A percentile compares a stretch with the other conserved stretches of the same genome.
Evolutionary conservation across 2,113 vertebrate genomes (phyloP).

Genomic region (Xenopus laevis): DNA sequence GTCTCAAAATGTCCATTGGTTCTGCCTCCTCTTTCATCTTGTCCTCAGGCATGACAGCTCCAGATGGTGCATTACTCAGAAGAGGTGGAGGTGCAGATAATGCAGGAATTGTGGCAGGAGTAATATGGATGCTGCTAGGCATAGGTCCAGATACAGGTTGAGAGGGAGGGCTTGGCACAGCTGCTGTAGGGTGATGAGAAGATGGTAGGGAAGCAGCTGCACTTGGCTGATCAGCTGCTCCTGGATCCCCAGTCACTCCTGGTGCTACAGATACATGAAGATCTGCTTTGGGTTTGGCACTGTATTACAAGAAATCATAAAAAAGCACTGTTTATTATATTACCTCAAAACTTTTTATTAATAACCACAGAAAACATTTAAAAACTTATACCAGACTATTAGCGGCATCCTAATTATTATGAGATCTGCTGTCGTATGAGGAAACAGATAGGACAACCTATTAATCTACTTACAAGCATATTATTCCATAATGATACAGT

Average conservation of each 20-base stretch:
- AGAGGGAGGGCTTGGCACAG: slow-evolving; percentile 78
- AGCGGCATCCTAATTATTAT: no score
- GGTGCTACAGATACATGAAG: slow-evolving; percentile 86
- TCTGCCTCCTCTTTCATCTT: slow-evolving; percentile 93
- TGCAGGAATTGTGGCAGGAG: slow-evolving; percentile 76
- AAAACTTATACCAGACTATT: no score
- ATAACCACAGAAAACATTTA: no score
- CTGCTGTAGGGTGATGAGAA: slow-evolving; percentile 79
- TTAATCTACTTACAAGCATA: no score
- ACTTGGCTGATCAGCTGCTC: slow-evolving; percentile 79
- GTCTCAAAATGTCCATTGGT: slow-evolving; percentile 76
- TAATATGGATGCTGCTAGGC: slow-evolving; percentile 70
- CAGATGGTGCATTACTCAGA: slow-evolving; percentile 73
- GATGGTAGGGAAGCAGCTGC: slow-evolving; percentile 65
- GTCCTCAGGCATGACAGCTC: slow-evolving; percentile 75
- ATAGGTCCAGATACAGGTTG: slow-evolving; percentile 78
- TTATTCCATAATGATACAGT: no score
- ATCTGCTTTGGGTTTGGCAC: slow-evolving; percentile 89
- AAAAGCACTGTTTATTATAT: neutral
- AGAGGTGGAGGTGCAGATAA: slow-evolving; percentile 78
- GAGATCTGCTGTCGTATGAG: no score
- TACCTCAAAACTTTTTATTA: no score
- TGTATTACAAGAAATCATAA: slow-evolving; percentile 55
- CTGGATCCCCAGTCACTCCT: slow-evolving; percentile 82
- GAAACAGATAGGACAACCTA: no score